Percentiles rank a stretch among this genome's conserved stretches.
phyloP scores from a whole-genome alignment of 1,140 invertebrate genomes.

The Philotrypesis tridentata region DNA sequence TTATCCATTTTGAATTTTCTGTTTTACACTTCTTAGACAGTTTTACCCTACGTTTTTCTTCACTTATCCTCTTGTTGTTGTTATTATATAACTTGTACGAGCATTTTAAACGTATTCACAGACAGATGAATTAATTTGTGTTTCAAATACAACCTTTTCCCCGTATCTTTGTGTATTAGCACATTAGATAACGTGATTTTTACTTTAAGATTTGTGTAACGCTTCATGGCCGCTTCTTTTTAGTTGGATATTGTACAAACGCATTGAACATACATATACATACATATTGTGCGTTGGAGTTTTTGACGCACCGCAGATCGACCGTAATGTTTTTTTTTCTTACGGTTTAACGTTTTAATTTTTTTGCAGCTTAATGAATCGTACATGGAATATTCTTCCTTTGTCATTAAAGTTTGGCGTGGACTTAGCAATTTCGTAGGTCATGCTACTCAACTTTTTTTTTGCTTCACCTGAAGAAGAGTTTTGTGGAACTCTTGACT shows the following conservation, averaged over 20 bases:
- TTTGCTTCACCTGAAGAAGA: constrained; percentile 37
- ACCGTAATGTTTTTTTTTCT: not conserved
- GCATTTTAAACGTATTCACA: not conserved
- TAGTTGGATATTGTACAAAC: not conserved
- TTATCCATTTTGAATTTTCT: not conserved
- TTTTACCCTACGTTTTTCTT: constrained; percentile 6
- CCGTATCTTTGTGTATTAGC: constrained; percentile 4
- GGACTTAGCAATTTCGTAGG: constrained; percentile 48
- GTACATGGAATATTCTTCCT: constrained; percentile 43
- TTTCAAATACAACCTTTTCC: not conserved
- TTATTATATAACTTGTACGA: constrained; percentile 24
- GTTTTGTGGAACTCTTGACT: constrained; percentile 45
- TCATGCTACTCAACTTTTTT: constrained; percentile 24
- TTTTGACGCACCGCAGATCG: not conserved
- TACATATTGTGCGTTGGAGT: not conserved
- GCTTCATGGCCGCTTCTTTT: not conserved
- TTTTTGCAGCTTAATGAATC: constrained; percentile 37
- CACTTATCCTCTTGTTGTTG: constrained; percentile 13
- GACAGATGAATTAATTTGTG: not conserved
- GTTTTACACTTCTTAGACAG: not conserved
- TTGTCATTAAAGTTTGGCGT: constrained; percentile 48
- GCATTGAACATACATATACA: not conserved
- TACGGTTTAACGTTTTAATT: constrained; percentile 19
- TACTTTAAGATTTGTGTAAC: constrained; percentile 29
- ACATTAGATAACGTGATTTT: not conserved